phyloP scores from a whole-genome alignment of 1,140 invertebrate genomes.

The Trichogramma pretiosum region DNA sequence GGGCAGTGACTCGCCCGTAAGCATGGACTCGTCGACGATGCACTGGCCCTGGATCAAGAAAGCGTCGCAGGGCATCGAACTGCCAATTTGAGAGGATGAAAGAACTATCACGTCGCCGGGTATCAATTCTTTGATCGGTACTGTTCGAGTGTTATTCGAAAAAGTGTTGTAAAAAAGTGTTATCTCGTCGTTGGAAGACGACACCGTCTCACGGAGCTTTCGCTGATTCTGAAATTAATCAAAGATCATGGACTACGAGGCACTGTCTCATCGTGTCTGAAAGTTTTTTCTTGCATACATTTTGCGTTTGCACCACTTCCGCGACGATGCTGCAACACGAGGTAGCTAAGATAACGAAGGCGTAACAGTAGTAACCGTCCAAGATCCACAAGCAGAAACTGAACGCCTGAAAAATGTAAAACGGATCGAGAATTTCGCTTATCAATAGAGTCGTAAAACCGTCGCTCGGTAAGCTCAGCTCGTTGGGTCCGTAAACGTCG shows the following conservation, averaged over 20 bases:
- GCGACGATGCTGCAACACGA: conserved; percentile 53
- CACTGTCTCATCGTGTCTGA: conserved; percentile 53
- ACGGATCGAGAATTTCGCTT: conserved; percentile 82
- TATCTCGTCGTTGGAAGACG: conserved; percentile 59
- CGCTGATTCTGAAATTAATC: conserved; percentile 58
- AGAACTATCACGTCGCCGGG: conserved; percentile 85
- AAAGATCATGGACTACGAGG: background rate
- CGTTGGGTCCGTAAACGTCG: conserved; percentile 66
- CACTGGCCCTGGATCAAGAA: conserved; percentile 80
- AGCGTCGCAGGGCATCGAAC: conserved; percentile 84
- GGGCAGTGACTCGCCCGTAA: conserved; percentile 83
- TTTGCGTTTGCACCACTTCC: conserved; percentile 52
- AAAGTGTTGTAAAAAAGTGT: conserved; percentile 54
- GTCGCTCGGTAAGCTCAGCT: conserved; percentile 67
- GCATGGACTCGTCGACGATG: conserved; percentile 88
- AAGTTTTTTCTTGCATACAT: no score
- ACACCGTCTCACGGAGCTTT: conserved; percentile 61
- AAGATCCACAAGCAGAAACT: conserved; percentile 70
- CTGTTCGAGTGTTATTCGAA: conserved; percentile 37
- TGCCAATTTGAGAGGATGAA: conserved; percentile 73
- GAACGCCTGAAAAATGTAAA: conserved; percentile 82
- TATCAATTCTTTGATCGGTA: conserved; percentile 65
- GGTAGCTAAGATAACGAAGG: conserved; percentile 58
- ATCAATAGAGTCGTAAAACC: conserved; percentile 62
- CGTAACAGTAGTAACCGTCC: conserved; percentile 75